Conservation (phyloP, 2,797 vertebrate genomes). For the Acipenser oxyrinchus region DNA sequence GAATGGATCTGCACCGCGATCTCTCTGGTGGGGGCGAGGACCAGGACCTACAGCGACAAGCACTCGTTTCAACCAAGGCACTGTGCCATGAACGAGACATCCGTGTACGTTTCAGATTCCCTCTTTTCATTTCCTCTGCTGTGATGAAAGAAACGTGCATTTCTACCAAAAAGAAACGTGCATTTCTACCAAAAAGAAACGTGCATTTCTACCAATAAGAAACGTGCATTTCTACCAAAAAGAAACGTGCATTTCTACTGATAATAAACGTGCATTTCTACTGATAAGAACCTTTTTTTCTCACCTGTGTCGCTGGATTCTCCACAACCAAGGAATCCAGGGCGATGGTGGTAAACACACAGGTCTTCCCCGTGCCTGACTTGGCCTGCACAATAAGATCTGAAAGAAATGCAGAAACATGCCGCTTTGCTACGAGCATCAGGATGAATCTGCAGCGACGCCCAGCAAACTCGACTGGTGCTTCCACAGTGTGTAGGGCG, state of each 20-base stretch:
- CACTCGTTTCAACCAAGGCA: too few relatives aligned
- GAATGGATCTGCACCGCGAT: conserved; percentile 97
- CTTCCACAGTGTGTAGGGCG: too few relatives aligned
- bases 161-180: too few relatives aligned
- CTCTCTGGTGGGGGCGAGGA: conserved; percentile 93
- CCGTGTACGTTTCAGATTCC: too few relatives aligned
- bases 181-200: too few relatives aligned
- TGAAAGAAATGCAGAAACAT: conserved; percentile 36
- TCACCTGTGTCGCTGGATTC: conserved; percentile 78
- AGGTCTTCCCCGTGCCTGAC: conserved; percentile 95
- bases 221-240: too few relatives aligned
- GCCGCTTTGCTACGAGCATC: background rate
- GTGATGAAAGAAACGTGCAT: background rate
- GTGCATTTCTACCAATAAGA: too few relatives aligned
- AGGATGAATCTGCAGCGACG: too few relatives aligned
- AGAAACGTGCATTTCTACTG: too few relatives aligned
- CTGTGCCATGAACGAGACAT: too few relatives aligned
- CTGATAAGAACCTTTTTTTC: background rate
- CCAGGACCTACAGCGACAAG: conserved; percentile 65
- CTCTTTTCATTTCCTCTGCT: background rate
- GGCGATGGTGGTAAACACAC: conserved; percentile 87
- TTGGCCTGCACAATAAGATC: conserved; percentile 97
- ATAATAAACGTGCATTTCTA: too few relatives aligned
- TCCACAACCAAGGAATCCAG: conserved; percentile 83
- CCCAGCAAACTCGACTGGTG: too few relatives aligned